A percentile compares a stretch with the other conserved stretches of the same genome.
Conservation (phyloP, 2,797 vertebrate species). For the Clarias laeviceps region DNA sequence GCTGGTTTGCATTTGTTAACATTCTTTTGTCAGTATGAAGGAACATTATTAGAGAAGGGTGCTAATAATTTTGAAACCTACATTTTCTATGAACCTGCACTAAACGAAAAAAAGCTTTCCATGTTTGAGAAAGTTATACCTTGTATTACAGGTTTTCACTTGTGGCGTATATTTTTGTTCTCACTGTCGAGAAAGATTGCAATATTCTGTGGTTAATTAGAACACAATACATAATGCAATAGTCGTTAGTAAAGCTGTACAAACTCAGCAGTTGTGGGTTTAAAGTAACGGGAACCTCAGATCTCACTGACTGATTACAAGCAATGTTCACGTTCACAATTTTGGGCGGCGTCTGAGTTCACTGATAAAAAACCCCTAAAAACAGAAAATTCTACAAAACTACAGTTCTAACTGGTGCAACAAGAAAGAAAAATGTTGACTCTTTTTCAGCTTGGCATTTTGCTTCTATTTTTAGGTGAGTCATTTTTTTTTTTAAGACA, state of each 20-base stretch:
- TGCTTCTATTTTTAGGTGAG: constrained; percentile 45
- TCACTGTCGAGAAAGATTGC: too few species aligned
- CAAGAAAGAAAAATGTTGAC: constrained; percentile 21
- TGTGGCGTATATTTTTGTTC: too few species aligned
- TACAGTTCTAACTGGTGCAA: not conserved
- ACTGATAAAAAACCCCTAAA: too few species aligned
- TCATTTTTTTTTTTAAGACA: not conserved
- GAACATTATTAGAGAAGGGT: not conserved
- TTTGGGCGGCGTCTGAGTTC: not conserved
- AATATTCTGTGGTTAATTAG: too few species aligned
- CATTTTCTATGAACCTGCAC: not conserved
- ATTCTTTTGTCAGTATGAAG: not conserved
- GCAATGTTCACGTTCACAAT: too few species aligned
- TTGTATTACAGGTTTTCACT: too few species aligned
- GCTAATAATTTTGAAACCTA: not conserved
- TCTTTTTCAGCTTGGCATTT: constrained; percentile 14
- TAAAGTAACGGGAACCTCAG: not conserved
- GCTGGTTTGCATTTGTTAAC: not conserved
- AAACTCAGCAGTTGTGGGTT: not conserved
- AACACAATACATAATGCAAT: too few species aligned
- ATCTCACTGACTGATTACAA: not conserved
- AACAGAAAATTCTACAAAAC: not conserved
- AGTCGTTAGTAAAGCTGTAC: not conserved
- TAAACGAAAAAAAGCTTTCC: not conserved
- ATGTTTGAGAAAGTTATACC: not conserved